A percentile compares a stretch with the other conserved stretches of the same genome.
Evolutionary conservation across 2,888 invertebrate genomes (phyloP).

Genomic region (Minunthozetes semirufus): DNA sequence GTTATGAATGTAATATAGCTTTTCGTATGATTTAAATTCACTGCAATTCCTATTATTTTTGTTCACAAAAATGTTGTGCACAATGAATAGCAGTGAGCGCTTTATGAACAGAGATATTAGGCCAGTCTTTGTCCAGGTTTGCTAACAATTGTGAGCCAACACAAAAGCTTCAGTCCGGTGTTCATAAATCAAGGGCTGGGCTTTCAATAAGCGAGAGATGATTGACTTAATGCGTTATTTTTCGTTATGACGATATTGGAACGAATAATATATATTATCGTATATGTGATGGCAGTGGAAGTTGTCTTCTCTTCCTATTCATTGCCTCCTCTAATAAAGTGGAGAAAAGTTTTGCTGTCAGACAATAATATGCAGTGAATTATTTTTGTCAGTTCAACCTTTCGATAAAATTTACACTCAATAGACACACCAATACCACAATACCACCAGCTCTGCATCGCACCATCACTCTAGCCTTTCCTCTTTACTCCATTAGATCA

Average conservation of each 20-base stretch:
- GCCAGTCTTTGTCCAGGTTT: constrained; percentile 28
- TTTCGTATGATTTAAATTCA: constrained; percentile 22
- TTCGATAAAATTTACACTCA: constrained; percentile 26
- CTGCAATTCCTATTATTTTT: constrained; percentile 26
- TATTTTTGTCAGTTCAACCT: constrained; percentile 24
- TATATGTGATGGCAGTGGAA: constrained; percentile 19
- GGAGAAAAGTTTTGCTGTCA: constrained; percentile 9
- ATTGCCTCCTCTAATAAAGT: constrained; percentile 24
- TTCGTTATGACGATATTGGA: constrained; percentile 29
- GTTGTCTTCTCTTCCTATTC: constrained; percentile 28
- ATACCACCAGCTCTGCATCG: background rate
- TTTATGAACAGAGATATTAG: constrained; percentile 28
- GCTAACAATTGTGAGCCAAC: constrained; percentile 24
- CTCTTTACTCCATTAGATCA: background rate
- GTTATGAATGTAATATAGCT: constrained; percentile 25
- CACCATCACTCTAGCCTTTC: background rate
- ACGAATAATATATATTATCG: constrained; percentile 17
- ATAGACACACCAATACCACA: background rate
- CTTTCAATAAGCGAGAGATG: constrained; percentile 23
- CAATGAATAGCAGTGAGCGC: constrained; percentile 19
- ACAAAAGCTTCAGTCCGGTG: constrained; percentile 29
- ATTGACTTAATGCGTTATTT: constrained; percentile 30
- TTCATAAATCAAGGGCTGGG: constrained; percentile 29
- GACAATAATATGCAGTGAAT: constrained; percentile 27
- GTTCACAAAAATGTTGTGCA: constrained; percentile 22